These are phyloP conservation scores for Leguminivora glycinivorella DNA, from an alignment of 1,140 invertebrate species.

Conservation along the genomic window DNA sequence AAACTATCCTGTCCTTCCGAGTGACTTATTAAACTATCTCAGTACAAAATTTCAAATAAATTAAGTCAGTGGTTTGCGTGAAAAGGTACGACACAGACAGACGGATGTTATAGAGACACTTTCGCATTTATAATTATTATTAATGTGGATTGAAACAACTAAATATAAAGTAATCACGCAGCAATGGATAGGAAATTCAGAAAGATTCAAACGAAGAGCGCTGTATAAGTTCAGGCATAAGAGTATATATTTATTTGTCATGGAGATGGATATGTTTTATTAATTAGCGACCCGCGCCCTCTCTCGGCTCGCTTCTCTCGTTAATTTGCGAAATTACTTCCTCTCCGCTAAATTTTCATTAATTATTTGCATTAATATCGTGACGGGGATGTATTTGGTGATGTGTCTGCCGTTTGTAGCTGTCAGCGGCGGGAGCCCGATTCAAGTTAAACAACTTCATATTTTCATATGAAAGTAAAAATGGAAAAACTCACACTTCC, in stretches of 20 bases:
- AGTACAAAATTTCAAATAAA: too few relatives aligned
- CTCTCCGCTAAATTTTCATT: conserved; percentile 24
- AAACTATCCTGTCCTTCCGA: too few relatives aligned
- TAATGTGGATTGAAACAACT: too few relatives aligned
- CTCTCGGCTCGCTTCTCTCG: conserved; percentile 15
- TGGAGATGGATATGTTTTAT: conserved; percentile 25
- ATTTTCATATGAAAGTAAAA: too few relatives aligned
- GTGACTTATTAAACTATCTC: too few relatives aligned
- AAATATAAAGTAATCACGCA: background rate
- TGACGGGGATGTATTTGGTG: background rate
- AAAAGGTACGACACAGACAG: too few relatives aligned
- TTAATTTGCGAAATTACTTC: conserved; percentile 24
- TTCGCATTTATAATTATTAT: too few relatives aligned
- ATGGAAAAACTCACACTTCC: too few relatives aligned
- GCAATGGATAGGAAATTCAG: background rate
- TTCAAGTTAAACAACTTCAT: too few relatives aligned
- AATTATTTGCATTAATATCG: conserved; percentile 17
- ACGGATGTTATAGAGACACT: too few relatives aligned
- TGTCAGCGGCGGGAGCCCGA: background rate
- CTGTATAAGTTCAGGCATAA: background rate
- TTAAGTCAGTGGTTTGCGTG: too few relatives aligned
- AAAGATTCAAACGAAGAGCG: background rate
- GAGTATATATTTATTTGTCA: conserved; percentile 12
- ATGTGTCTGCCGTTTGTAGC: background rate
- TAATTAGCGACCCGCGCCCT: conserved; percentile 9